Evolutionary conservation across 2,797 vertebrate species (phyloP).

Genomic region (Dipus sagitta): DNA sequence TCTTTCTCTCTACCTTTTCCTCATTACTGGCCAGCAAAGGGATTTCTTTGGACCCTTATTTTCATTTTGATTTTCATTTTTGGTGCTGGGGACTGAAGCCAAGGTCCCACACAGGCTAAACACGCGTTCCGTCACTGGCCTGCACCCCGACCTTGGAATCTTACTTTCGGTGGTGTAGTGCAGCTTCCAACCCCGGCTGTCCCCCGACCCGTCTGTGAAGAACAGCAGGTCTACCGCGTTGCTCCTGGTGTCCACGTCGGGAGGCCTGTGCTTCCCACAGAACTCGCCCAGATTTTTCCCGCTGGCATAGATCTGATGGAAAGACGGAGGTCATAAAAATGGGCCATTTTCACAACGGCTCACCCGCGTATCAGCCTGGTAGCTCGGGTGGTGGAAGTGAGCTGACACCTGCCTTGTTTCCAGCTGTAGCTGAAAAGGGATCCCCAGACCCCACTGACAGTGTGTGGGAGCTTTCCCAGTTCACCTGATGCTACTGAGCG

Average conservation of each 20-base stretch:
- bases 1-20: not conserved
- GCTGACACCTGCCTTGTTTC: not conserved
- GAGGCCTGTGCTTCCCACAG: constrained; percentile 86
- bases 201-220: constrained; percentile 88
- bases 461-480: not conserved
- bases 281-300: constrained; percentile 84
- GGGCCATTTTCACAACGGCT: not conserved
- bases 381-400: not conserved
- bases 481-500: not conserved
- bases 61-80: not conserved
- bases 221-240: constrained; percentile 88
- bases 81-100: not conserved
- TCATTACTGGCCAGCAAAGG: not conserved
- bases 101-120: not conserved
- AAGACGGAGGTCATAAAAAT: not conserved
- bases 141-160: not conserved
- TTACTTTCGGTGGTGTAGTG: constrained; percentile 88
- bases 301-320: constrained; percentile 83
- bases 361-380: not conserved
- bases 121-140: not conserved
- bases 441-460: not conserved
- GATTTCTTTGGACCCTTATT: not conserved
- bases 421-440: not conserved
- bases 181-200: constrained; percentile 89
- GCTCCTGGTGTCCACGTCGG: constrained; percentile 86